Conservation (phyloP, 2,797 vertebrate species). For the Ctenopoma multispine region DNA sequence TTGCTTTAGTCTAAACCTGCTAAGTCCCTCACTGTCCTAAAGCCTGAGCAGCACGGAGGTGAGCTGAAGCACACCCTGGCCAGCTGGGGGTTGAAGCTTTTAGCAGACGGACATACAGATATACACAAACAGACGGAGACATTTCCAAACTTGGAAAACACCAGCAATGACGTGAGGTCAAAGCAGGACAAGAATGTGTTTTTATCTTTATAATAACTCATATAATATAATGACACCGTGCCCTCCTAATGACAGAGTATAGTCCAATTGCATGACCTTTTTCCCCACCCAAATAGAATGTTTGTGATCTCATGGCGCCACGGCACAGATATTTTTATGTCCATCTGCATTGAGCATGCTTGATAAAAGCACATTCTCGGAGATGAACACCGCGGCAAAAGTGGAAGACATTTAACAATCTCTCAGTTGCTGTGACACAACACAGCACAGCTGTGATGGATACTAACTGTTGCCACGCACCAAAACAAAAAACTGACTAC, state of each 20-base stretch:
- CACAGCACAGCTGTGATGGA: constrained; percentile 54
- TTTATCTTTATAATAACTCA: constrained; percentile 49
- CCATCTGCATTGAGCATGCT: constrained; percentile 24
- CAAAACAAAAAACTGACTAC: constrained; percentile 48
- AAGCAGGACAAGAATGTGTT: constrained; percentile 22
- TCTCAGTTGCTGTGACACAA: constrained; percentile 49
- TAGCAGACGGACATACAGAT: constrained; percentile 17
- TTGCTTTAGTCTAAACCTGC: constrained; percentile 65
- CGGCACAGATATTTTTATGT: constrained; percentile 54
- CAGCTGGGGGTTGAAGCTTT: constrained; percentile 56
- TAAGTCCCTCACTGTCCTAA: constrained; percentile 57
- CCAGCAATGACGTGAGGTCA: constrained; percentile 28
- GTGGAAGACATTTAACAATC: constrained; percentile 43
- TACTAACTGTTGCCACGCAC: constrained; percentile 50
- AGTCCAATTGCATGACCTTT: constrained; percentile 50
- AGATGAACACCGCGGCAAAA: constrained; percentile 33
- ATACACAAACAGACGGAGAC: constrained; percentile 19
- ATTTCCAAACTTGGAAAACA: constrained; percentile 23
- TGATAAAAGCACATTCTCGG: constrained; percentile 58
- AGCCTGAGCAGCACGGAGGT: constrained; percentile 70
- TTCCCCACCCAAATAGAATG: constrained; percentile 30
- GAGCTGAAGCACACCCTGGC: constrained; percentile 46
- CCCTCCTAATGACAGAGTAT: constrained; percentile 59
- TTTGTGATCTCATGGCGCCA: constrained; percentile 61
- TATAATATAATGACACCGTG: constrained; percentile 55